Evolutionary conservation across 2,113 vertebrate genomes (phyloP).

Genomic region (Lagopus leucura): DNA sequence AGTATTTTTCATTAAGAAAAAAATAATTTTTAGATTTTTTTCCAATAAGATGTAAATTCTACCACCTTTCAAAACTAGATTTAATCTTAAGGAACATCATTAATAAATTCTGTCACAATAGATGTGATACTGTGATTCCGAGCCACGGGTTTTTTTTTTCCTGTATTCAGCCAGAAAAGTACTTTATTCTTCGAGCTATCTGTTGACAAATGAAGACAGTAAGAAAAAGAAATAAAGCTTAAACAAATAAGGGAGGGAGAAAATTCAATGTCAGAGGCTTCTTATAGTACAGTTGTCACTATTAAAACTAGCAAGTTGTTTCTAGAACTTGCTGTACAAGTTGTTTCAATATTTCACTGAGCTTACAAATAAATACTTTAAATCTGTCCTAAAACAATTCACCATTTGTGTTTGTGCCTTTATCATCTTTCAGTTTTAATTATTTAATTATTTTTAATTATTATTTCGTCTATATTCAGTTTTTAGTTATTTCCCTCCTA

Average conservation of each 20-base stretch:
- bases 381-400: not conserved
- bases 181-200: not conserved
- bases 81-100: not conserved
- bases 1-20: not conserved
- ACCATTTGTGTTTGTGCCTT: not conserved
- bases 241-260: too few relatives aligned
- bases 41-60: not conserved
- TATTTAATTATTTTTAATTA: too few relatives aligned
- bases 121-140: not conserved
- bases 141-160: not conserved
- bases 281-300: too few relatives aligned
- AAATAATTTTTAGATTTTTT: not conserved
- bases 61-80: not conserved
- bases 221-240: not conserved
- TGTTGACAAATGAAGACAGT: accelerated
- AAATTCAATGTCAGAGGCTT: not conserved
- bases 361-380: not conserved
- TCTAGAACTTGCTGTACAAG: not conserved
- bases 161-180: not conserved
- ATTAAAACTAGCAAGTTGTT: not conserved
- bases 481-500: not conserved
- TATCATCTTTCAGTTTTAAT: not conserved
- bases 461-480: too few relatives aligned
- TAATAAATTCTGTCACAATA: not conserved
- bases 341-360: not conserved